Evolutionary conservation across 1,140 invertebrate genomes (phyloP).

Genomic region (Holotrichia oblita): DNA sequence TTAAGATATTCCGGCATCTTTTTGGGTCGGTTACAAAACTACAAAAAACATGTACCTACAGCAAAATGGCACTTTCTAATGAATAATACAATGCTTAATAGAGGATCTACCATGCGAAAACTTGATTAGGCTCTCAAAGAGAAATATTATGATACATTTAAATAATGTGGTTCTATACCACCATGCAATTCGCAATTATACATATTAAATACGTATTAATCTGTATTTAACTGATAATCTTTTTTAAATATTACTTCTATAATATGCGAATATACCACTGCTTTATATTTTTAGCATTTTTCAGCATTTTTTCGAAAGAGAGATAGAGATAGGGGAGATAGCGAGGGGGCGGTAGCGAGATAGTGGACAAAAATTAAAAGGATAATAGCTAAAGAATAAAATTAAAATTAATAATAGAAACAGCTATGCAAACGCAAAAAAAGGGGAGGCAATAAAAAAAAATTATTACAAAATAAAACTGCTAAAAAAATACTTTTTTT

Average conservation of each 20-base stretch:
- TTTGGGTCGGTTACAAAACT: conserved; percentile 61
- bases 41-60: conserved; percentile 52
- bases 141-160: conserved; percentile 41
- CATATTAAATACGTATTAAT: conserved; percentile 8
- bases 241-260: conserved; percentile 39
- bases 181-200: conserved; percentile 46
- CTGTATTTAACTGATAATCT: conserved; percentile 1
- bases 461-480: background rate
- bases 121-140: conserved; percentile 52
- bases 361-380: background rate
- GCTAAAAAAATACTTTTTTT: background rate
- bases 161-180: conserved; percentile 43
- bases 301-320: conserved; percentile 27
- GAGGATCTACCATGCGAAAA: conserved; percentile 56
- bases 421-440: background rate
- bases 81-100: conserved; percentile 55
- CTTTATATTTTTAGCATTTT: conserved; percentile 14
- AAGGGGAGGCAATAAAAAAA: background rate
- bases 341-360: background rate
- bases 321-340: conserved; percentile 25
- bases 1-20: conserved; percentile 49
- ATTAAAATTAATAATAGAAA: conserved; percentile 6
- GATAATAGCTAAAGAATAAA: background rate
- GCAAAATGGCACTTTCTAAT: conserved; percentile 56
- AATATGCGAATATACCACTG: conserved; percentile 38